phyloP scores from a whole-genome alignment of 2,888 invertebrate species.

The Willowsia nigromaculata region DNA sequence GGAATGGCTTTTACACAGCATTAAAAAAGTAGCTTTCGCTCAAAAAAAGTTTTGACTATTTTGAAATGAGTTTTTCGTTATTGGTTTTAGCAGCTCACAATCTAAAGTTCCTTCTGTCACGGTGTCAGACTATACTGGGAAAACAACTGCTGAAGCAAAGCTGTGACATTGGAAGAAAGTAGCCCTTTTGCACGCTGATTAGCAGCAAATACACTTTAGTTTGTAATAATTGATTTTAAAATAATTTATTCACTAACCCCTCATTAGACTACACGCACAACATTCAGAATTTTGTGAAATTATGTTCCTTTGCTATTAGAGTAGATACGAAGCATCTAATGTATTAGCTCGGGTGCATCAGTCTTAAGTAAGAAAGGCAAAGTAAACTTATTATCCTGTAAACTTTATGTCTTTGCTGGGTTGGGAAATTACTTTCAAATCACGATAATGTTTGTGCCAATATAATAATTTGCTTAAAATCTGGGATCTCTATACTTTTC shows the following conservation, averaged over 20 bases:
- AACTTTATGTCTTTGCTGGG: neutral
- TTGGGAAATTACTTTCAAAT: no score
- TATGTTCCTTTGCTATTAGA: neutral
- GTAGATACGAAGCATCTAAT: neutral
- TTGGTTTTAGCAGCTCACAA: constrained; percentile 64
- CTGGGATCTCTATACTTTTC: neutral
- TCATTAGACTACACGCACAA: neutral
- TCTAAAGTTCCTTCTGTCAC: constrained; percentile 64
- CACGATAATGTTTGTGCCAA: no score
- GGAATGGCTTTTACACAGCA: neutral
- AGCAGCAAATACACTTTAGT: constrained; percentile 24
- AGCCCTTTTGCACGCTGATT: constrained; percentile 36
- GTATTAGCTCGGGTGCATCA: neutral
- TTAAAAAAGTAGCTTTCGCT: neutral
- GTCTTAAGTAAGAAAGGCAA: no score
- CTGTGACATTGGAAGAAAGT: constrained; percentile 63
- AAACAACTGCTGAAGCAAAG: constrained; percentile 60
- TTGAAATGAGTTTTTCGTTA: constrained; percentile 25
- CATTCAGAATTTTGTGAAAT: neutral
- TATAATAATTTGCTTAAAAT: neutral
- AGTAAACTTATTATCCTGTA: no score
- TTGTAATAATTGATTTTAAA: neutral
- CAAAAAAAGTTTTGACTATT: neutral
- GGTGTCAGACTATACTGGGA: constrained; percentile 69
- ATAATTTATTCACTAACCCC: neutral